phyloP scores from a whole-genome alignment of 1,140 invertebrate species.

The Globodera rostochiensis region DNA sequence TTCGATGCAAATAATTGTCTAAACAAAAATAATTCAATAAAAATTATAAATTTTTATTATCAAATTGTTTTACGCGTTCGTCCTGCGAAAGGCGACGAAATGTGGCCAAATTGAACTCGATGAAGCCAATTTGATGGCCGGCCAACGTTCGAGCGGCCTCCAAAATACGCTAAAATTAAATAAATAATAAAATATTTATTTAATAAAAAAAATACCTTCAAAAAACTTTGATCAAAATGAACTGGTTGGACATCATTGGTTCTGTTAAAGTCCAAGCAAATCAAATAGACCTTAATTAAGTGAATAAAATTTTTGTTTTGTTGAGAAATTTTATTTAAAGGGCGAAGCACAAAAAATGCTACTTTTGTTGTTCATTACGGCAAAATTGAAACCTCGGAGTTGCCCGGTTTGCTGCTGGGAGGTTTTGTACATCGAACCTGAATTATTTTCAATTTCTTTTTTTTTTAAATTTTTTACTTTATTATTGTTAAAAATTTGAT shows the following conservation, averaged over 20 bases:
- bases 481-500: background rate
- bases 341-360: background rate
- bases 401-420: slow-evolving; percentile 43
- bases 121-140: slow-evolving; percentile 34
- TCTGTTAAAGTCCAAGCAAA: slow-evolving; percentile 37
- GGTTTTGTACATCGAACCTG: slow-evolving; percentile 32
- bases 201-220: slow-evolving; percentile 21
- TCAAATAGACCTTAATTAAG: slow-evolving; percentile 36
- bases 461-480: background rate
- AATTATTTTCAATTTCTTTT: background rate
- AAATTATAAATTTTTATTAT: background rate
- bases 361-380: background rate
- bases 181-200: slow-evolving; percentile 2
- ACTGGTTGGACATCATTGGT: background rate
- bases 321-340: background rate
- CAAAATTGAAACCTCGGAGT: slow-evolving; percentile 41
- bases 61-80: slow-evolving; percentile 21
- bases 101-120: slow-evolving; percentile 43
- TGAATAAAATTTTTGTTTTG: background rate
- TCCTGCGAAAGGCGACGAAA: slow-evolving; percentile 32
- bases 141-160: slow-evolving; percentile 34
- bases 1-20: slow-evolving; percentile 25
- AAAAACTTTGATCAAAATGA: background rate
- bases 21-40: slow-evolving; percentile 2
- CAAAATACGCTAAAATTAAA: slow-evolving; percentile 12